phyloP scores from a whole-genome alignment of 2,113 vertebrate genomes.

The Calypte anna region DNA sequence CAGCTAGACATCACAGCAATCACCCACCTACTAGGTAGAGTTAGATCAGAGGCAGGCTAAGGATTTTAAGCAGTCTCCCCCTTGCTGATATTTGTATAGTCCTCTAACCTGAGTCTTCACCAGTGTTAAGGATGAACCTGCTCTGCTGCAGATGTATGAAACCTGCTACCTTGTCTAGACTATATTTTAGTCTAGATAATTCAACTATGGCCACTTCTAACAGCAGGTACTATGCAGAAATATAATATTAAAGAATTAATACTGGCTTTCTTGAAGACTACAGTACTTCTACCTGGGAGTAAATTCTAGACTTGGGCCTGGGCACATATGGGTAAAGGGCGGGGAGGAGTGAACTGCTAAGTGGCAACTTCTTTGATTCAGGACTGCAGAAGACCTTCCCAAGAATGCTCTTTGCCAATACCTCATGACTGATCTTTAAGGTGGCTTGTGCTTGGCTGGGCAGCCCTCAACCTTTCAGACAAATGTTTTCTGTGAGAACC shows the following conservation, averaged over 20 bases:
- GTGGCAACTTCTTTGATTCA: neutral
- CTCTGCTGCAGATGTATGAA: neutral
- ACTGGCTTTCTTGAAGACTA: neutral
- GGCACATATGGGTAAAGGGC: neutral
- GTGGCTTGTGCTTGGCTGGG: neutral
- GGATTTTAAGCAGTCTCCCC: neutral
- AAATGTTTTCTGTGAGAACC: neutral
- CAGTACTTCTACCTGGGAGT: neutral
- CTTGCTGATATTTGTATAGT: accelerated
- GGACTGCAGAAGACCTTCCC: neutral
- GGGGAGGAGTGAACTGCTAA: neutral
- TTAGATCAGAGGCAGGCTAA: neutral
- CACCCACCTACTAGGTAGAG: neutral
- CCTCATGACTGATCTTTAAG: neutral
- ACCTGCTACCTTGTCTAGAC: accelerated
- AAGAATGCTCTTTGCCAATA: neutral
- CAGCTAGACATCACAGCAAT: conserved; percentile 12
- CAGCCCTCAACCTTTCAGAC: neutral
- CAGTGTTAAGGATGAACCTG: neutral
- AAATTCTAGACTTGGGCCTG: neutral
- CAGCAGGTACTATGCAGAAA: neutral
- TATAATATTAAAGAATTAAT: neutral
- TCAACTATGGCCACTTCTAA: neutral
- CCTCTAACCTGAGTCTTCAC: neutral
- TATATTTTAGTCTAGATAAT: neutral